Base-by-base conservation (phyloP, 1,140 invertebrate genomes). In the Pinna nobilis region DNA sequence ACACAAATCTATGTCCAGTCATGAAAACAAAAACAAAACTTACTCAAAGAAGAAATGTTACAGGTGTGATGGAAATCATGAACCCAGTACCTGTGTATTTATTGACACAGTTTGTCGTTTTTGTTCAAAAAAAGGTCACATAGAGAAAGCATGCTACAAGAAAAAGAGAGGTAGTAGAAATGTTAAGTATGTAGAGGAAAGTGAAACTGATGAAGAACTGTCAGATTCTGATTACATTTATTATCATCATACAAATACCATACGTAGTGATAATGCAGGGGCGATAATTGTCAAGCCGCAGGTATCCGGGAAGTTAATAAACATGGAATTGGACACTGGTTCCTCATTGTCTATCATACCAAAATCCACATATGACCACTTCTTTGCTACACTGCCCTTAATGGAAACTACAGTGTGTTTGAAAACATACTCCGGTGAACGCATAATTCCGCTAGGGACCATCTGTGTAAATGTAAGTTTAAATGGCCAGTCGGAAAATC, bases 11-110 rank as follows among this genome's bases (percentile, higher is more conserved):
- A n/a, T 1, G n/a, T 41, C 35, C 15, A 59, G 32, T 37, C 13
- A 33, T 23, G 23, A 20, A 5, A 33, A 51, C 5, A n/a, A 51
- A 9, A 13, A 9, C 6, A n/a, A 23, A 13, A 18, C n/a, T 23
- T 30, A 65, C 1, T 1, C 5, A n/a, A 63, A 44, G 1, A 64
- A 23, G 20, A 7, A 4, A 20, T 72, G 70, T 39, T 72, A 30
- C n/a, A 53, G 51, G n/a, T 72, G 70, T 57, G 51, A 39, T 39
- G 25, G 39, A 20, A 44, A 32, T 57, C 70, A 72, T 53, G 33
- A 30, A n/a, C 25, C 32, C 32, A 39, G 50, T n/a, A 28, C 13
- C 6, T 57, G 60, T 20, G 13, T 7, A 20, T 32, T 23, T 13
- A 39, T 25, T n/a, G 23, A 49, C 15, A 47, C 3, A 20, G 47